Base-by-base conservation (phyloP, 2,888 invertebrate genomes). In the Spicauda simplicius region DNA sequence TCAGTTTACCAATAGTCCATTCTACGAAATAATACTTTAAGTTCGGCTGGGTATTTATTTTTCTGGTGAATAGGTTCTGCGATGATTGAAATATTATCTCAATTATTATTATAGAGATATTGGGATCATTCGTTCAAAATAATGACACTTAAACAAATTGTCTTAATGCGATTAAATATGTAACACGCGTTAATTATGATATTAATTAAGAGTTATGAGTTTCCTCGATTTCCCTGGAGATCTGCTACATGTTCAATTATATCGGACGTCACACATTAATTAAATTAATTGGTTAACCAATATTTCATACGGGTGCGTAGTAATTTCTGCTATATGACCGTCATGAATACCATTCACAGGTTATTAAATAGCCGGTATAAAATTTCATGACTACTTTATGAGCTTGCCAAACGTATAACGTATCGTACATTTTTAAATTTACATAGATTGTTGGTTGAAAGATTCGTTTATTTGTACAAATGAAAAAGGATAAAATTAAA, bases 1-100 rank as follows among this genome's bases (percentile, higher is more conserved):
- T 74, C 75, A 77, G 76, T 81, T 80, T 77, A 74, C 70, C 66
- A 56, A 61, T 61, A 55, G 54, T 45, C 7, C 37, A 14, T 30
- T 61, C 3, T 57, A 37, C 33, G n/a, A 56, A n/a, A n/a, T 59
- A 56, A 56, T 56, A 60, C 30, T 30, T 10, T 19, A 18, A 30
- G 18, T 33, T 33, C 8, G 33, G 33, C 10, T 33, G 33, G 10
- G 7, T 33, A 4, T 33, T 33, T 33, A 33, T 33, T 33, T 33
- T 33, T 33, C 33, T 33, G 8, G 33, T 33, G 8, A 25, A 25
- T 25, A 5, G 33, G 7, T 30, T 30, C 7, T 30, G 30, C 30
- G 30, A 30, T 30, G 7, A 25, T 5, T 25, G 5, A 25, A 25
- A 25, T 25, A 25, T 25, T 25, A 25, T 5, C 25, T 25, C 25